Evolutionary conservation across 2,888 invertebrate genomes (phyloP).

Genomic region (Lamproptera curius): DNA sequence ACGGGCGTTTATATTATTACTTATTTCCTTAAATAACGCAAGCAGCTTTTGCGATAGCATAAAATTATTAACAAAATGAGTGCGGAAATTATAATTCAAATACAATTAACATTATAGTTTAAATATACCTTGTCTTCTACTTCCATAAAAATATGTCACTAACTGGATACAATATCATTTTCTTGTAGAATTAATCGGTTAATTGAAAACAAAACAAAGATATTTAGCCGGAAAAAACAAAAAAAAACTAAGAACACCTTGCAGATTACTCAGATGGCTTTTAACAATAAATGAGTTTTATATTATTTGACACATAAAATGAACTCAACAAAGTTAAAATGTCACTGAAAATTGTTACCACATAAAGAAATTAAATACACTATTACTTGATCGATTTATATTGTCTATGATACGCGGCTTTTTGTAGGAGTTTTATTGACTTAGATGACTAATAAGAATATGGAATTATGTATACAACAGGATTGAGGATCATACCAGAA

Average conservation of each 20-base stretch:
- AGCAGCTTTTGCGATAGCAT: slow-evolving; percentile 1
- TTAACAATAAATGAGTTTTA: slow-evolving; percentile 1
- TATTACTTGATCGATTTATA: slow-evolving; percentile 25
- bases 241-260: slow-evolving; percentile 3
- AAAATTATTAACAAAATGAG: slow-evolving; percentile 1
- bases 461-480: too few species aligned
- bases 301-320: slow-evolving; percentile 14
- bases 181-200: slow-evolving; percentile 2
- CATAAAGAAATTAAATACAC: slow-evolving; percentile 11
- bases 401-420: slow-evolving; percentile 17
- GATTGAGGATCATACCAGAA: too few species aligned
- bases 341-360: slow-evolving; percentile 13
- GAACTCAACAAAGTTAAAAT: slow-evolving; percentile 3
- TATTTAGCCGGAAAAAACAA: slow-evolving; percentile 4
- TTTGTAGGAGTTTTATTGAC: too few species aligned
- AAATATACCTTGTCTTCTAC: slow-evolving; percentile 8
- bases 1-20: too few species aligned
- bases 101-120: slow-evolving; percentile 1
- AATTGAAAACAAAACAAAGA: too few species aligned
- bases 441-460: too few species aligned
- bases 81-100: slow-evolving; percentile 2
- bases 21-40: slow-evolving; percentile 1
- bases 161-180: slow-evolving; percentile 7
- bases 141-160: background rate
- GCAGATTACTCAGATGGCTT: background rate